Base-by-base conservation (phyloP, 2,797 vertebrate genomes). In the Myotis daubentonii region DNA sequence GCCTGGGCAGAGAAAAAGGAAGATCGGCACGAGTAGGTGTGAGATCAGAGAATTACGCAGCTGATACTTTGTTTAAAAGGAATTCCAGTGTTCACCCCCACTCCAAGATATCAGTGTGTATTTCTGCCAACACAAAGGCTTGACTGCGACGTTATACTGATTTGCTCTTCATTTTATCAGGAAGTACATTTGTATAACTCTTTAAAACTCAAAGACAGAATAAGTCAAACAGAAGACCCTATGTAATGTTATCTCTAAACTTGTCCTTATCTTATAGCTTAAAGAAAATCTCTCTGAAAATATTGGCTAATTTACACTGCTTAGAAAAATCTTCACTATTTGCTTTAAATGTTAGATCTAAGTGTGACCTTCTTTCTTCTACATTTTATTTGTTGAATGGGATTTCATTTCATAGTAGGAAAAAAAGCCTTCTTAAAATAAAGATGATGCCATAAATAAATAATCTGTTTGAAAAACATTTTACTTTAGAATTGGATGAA, bases 31-130 rank as follows among this genome's bases (percentile, higher is more conserved):
- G 83, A 79, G 36, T 81, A 44, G 81, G 57, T 94, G 66, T 93
- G 81, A 95, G 65, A 74, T 90, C 91, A 92, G 85, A 94, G 51
- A 95, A 74, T 72, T 80, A 51, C n/a, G 65, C 36, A 93, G 81
- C 51, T 62, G 89, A 85, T 68, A 72, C 23, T 87, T 44, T 87
- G 47, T 93, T 97, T 85, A 71, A 94, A 95, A 95, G 74, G 72
- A 95, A 94, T 96, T 82, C 53, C 23, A 76, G 55, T 6, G 17
- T 71, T 95, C 49, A 57, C 44, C 70, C 38, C 68, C 0, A 51
- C 79, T 89, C 60, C 44, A 90, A 38, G 90, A 80, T 71, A 89
- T 74, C 81, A 90, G 65, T 44, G 65, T 62, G 17, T 36, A 70
- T 78, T 93, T 96, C 41, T 97, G 68, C 89, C 47, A 93, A 38